Evolutionary conservation across 2,113 vertebrate genomes (phyloP).

Genomic region (Aramus guarauna): DNA sequence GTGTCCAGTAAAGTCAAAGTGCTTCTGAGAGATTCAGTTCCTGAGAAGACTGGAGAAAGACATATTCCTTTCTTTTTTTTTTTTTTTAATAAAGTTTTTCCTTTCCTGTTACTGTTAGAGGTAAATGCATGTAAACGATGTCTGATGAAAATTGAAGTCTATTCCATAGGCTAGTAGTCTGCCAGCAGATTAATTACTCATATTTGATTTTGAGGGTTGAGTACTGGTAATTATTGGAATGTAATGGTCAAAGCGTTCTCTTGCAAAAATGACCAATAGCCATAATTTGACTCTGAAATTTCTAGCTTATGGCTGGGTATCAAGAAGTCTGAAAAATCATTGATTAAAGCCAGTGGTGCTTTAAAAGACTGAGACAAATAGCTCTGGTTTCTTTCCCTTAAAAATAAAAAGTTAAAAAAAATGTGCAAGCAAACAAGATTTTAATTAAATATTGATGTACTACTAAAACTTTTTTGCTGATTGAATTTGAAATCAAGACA

Average conservation of each 20-base stretch:
- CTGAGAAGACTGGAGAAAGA: not conserved
- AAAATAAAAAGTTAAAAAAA: not conserved
- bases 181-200: not conserved
- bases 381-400: not conserved
- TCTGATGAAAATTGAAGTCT: not conserved
- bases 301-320: not conserved
- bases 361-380: not conserved
- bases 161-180: not conserved
- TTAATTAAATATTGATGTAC: not conserved
- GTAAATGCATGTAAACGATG: not conserved
- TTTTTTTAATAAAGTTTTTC: not conserved
- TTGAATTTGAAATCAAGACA: not conserved
- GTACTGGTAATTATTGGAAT: not conserved
- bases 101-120: not conserved
- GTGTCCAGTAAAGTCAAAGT: not conserved
- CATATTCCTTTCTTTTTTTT: not conserved
- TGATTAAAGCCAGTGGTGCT: not conserved
- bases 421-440: not conserved
- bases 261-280: not conserved
- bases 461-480: not conserved
- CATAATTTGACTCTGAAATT: not conserved
- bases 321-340: not conserved
- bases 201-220: not conserved
- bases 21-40: not conserved
- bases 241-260: not conserved